Conservation (phyloP, 2,888 invertebrate genomes). For the Phragmatobia fuliginosa region DNA sequence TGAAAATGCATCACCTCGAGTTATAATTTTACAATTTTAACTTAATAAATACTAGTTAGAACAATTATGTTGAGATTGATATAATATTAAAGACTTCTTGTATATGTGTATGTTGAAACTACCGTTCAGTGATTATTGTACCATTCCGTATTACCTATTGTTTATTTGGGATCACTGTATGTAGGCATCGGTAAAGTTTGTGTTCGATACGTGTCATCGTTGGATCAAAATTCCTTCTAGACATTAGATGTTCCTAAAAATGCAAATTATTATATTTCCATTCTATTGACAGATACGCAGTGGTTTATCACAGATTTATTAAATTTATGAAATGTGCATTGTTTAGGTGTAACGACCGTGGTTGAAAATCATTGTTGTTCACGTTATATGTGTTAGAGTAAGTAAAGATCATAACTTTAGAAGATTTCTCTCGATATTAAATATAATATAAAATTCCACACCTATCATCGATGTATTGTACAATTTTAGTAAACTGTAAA, state of each 20-base stretch:
- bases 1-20: constrained; percentile 45
- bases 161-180: constrained; percentile 60
- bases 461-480: constrained; percentile 83
- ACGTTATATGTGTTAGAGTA: constrained; percentile 61
- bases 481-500: constrained; percentile 83
- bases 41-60: constrained; percentile 60
- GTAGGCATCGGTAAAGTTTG: constrained; percentile 53
- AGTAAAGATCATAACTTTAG: constrained; percentile 60
- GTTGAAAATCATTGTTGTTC: constrained; percentile 72
- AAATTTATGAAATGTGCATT: constrained; percentile 51
- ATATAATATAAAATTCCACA: constrained; percentile 60
- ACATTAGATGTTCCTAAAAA: constrained; percentile 67
- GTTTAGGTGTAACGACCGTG: constrained; percentile 61
- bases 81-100: constrained; percentile 52
- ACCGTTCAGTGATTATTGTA: constrained; percentile 65
- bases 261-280: constrained; percentile 52
- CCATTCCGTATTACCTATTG: constrained; percentile 65
- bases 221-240: constrained; percentile 60
- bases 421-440: constrained; percentile 65
- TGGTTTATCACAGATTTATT: constrained; percentile 54
- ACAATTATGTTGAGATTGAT: constrained; percentile 67
- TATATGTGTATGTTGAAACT: constrained; percentile 53
- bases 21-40: constrained; percentile 48
- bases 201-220: constrained; percentile 54
- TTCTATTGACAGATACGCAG: constrained; percentile 51